A percentile compares a stretch with the other conserved stretches of the same genome.
Evolutionary conservation across 2,797 vertebrate genomes (phyloP).

Genomic region (Girardinus metallicus): DNA sequence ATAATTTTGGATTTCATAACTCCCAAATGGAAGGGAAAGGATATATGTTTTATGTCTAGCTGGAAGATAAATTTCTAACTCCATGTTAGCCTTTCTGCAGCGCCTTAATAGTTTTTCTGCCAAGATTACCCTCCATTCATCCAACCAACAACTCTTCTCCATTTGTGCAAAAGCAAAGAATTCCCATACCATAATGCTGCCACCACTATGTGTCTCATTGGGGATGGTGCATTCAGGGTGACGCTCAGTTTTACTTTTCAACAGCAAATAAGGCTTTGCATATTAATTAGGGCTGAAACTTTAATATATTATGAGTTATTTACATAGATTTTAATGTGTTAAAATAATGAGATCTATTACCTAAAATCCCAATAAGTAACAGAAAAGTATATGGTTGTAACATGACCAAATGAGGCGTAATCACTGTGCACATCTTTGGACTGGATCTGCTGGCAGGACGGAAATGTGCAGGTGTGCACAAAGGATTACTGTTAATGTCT

Average conservation of each 20-base stretch:
- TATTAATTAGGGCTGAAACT: not conserved
- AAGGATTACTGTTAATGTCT: conserved; percentile 41
- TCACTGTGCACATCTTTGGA: not conserved
- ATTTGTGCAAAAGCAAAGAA: not conserved
- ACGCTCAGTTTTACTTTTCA: not conserved
- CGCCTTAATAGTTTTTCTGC: not conserved
- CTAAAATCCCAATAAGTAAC: not conserved
- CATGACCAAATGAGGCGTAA: not conserved
- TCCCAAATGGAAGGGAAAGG: not conserved
- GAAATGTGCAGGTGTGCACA: conserved; percentile 2
- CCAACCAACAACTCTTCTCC: not conserved
- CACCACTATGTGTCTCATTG: not conserved
- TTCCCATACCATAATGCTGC: not conserved
- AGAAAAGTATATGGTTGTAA: not conserved
- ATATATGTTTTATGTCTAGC: not conserved
- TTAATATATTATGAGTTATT: too few species aligned
- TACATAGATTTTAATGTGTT: too few species aligned
- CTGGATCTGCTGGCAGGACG: conserved; percentile 2
- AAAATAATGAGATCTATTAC: not conserved
- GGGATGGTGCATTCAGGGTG: not conserved
- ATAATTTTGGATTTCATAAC: not conserved
- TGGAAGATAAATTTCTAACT: not conserved
- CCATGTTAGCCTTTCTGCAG: not conserved
- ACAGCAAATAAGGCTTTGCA: not conserved
- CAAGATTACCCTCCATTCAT: not conserved